Evolutionary conservation across 1,140 invertebrate species (phyloP), one percentile per base, ranked within the genome.

Genomic region (Adoxophyes honmai): DNA sequence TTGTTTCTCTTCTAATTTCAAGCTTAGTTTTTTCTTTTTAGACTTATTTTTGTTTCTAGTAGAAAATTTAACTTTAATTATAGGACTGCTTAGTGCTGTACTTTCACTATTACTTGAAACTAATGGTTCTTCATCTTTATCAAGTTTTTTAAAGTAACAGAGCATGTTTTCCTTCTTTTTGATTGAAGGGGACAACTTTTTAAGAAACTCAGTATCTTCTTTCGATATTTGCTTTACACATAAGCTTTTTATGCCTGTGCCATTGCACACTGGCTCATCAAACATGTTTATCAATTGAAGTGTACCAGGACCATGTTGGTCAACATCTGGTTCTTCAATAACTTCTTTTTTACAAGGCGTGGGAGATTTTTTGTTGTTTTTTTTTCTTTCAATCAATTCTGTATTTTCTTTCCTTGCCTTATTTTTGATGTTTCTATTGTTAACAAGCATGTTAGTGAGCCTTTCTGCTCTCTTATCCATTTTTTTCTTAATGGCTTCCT

Each of bases 81-180:
- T 57, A n/a, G 34, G 55, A 56, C 59, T 48, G 34, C 60, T 59
- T 48, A 57, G 11, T 37, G 55, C 44, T 33, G 64, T 66, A 62
- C 62, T 59, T 36, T 70, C 59, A 55, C 34, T 38, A 38, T 42
- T 51, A 48, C 57, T 57, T 53, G 52, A 18, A 10, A 61, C 44
- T 44, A 16, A 44, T 21, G 42, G 33, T 37, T 60, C 57, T 35
- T 36, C 4, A 18, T 66, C 65, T 65, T 82, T 86, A 34, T 77
- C 64, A 38, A 83, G 39, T 74, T 85, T 88, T 56, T 87, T 73
- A 70, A 91, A 91, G 74, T 92, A 92, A 55, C 88, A 84, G n/a
- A 91, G 64, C 65, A 92, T 81, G 58, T 90, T 91, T 71, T 91
- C 90, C 15, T 89, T 89, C 66, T 91, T 91, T 64, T 86, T 91